Percentiles rank a stretch among this genome's conserved stretches.
Evolutionary conservation across 2,113 vertebrate genomes (phyloP).

Genomic region (Desmodus rotundus): DNA sequence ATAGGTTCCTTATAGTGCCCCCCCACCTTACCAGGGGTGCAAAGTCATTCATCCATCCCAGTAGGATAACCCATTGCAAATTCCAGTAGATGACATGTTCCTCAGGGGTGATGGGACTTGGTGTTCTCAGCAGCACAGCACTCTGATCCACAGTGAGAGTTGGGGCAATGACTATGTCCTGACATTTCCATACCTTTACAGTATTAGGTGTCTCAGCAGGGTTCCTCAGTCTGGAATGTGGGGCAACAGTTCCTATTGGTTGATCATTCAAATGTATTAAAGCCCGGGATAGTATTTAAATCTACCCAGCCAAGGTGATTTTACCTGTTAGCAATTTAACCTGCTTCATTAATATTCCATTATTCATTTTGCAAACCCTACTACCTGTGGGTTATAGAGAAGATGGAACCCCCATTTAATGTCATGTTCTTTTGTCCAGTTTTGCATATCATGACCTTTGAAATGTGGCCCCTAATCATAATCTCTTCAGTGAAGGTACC

Average conservation of each 20-base stretch:
- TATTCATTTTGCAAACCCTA: neutral
- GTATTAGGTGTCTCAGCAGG: neutral
- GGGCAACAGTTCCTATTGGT: neutral
- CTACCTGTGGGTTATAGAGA: neutral
- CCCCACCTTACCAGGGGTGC: too few species aligned
- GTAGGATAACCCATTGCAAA: neutral
- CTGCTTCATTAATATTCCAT: neutral
- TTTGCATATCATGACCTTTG: neutral
- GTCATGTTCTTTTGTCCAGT: neutral
- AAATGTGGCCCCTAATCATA: neutral
- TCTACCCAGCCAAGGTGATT: neutral
- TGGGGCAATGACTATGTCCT: neutral
- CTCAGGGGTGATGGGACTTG: too few species aligned
- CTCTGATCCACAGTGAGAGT: neutral
- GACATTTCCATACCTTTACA: neutral
- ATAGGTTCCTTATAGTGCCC: too few species aligned
- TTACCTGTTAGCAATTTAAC: neutral
- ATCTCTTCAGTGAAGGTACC: neutral
- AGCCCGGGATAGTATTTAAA: neutral
- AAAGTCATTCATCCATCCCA: neutral
- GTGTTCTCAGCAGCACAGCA: neutral
- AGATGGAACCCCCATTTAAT: neutral
- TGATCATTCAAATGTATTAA: neutral
- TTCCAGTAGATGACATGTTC: too few species aligned
- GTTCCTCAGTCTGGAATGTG: neutral